Evolutionary conservation across 2,888 invertebrate genomes (phyloP), one percentile per base, ranked within the genome.

Genomic region (Pheosia tremula): DNA sequence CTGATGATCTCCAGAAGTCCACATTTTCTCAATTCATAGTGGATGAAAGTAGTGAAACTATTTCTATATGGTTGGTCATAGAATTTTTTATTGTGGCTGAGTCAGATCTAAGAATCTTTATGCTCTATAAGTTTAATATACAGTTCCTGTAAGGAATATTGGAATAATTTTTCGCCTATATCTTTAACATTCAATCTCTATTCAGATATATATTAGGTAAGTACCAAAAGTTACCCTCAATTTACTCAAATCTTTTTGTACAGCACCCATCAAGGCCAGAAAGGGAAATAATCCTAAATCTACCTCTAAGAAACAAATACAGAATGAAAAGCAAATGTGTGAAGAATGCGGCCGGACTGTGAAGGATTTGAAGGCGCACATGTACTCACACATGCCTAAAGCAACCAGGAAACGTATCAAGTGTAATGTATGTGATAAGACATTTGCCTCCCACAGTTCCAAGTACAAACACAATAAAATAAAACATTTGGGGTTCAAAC

Each of bases 271-370:
- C 0, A 68, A 67, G 61, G 79, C 59, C 24, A 72, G 61, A 63
- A 77, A 65, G 60, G 78, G 74, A 65, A 79, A 69, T 69, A 66
- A 63, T 65, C 66, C 58, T 3, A 79, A 63, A 69, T 10, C 13
- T 50, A 50, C 45, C 13, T 41, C 59, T 59, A 62, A 62, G 63
- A 62, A 64, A 9, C 49, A 5, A 50, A 64, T 39, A 67, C 37
- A 50, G 45, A 64, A 58, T 62, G 66, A 38, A 58, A 71, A 57
- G 69, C 79, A 84, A 68, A 75, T 92, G 13, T 93, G 93, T 67
- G 90, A 87, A 2, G 86, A 87, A 63, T 93, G 93, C 56, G 93
- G 93, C 0, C 86, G 87, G 56, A 72, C 77, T 0, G 89, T 91
- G 0, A 76, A 77, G 3, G 83, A 90, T 59, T 60, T 93, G 5